Conservation (phyloP, 2,113 vertebrate species). For the Lophura nycthemera region DNA sequence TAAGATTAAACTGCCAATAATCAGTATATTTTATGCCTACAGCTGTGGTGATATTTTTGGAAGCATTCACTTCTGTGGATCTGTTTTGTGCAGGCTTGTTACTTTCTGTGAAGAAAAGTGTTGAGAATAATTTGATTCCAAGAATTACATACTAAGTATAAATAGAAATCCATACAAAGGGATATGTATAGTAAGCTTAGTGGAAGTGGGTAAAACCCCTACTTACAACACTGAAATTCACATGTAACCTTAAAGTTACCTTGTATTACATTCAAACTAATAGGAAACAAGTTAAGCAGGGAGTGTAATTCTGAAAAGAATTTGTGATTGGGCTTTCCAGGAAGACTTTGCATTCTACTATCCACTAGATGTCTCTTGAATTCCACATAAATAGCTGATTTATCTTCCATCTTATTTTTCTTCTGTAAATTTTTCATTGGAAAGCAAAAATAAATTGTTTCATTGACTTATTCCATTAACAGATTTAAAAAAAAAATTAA, state of each 20-base stretch:
- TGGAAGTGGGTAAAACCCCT: background rate
- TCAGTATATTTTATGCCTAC: background rate
- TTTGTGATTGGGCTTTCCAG: background rate
- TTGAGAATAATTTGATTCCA: background rate
- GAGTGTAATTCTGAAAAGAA: background rate
- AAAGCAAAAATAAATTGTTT: constrained; percentile 29
- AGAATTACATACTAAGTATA: background rate
- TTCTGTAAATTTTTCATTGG: constrained; percentile 36
- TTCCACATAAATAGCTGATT: constrained; percentile 57
- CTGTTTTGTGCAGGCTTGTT: background rate
- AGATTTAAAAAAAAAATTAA: background rate
- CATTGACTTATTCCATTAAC: background rate
- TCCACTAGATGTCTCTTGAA: constrained; percentile 81
- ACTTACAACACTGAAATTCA: background rate
- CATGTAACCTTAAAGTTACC: background rate
- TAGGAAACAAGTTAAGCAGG: background rate
- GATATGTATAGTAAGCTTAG: background rate
- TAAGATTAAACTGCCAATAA: background rate
- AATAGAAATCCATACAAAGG: background rate
- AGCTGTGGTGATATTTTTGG: background rate
- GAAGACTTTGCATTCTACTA: background rate
- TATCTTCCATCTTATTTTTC: constrained; percentile 41
- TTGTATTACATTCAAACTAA: background rate
- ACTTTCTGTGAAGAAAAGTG: background rate
- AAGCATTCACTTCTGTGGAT: background rate